Base-by-base conservation (phyloP, 2,888 invertebrate genomes). In the Phortica okadai region DNA sequence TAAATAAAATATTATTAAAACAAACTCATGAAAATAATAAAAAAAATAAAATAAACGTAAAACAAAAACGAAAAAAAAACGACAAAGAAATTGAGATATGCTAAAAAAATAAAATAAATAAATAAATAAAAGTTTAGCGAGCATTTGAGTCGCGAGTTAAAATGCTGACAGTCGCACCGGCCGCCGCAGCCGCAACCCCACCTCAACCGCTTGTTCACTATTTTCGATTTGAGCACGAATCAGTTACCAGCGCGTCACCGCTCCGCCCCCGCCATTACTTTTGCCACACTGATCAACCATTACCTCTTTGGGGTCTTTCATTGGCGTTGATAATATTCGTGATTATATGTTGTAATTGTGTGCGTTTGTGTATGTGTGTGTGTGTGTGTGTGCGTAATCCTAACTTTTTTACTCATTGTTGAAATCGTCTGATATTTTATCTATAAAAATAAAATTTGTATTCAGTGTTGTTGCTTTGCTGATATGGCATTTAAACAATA, bases 401-500 rank as follows among this genome's bases (percentile, higher is more conserved):
- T 10, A 10, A 4, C 6, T 42, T n/a, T 45, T 69, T 50, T 33
- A 33, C 33, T 44, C 25, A 72, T 54, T 54, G 70, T 72, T 72
- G 54, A 72, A 72, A 72, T 72, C 70, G 70, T 21, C 70, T 56
- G 67, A 69, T 66, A 62, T 81, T 79, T 74, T 73, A 56, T 73
- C 77, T 76, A 69, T 87, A 83, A 33, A 33, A 33, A 33, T 4
- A 33, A 78, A 81, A 84, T 83, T 86, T 84, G 88, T 80, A 84
- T 86, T 87, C 88, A 87, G 83, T 83, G 79, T 81, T 87, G 50
- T 50, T 50, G 50, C 50, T 50, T 14, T 6, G 86, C 88, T 85
- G 88, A 85, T 85, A 88, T 84, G 85, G 85, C 88, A 87, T 88
- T 85, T 86, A 86, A 88, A 82, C 78, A 83, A 86, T 81, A 72